phyloP scores from a whole-genome alignment of 2,888 invertebrate genomes.

The Eupithecia centaureata region DNA sequence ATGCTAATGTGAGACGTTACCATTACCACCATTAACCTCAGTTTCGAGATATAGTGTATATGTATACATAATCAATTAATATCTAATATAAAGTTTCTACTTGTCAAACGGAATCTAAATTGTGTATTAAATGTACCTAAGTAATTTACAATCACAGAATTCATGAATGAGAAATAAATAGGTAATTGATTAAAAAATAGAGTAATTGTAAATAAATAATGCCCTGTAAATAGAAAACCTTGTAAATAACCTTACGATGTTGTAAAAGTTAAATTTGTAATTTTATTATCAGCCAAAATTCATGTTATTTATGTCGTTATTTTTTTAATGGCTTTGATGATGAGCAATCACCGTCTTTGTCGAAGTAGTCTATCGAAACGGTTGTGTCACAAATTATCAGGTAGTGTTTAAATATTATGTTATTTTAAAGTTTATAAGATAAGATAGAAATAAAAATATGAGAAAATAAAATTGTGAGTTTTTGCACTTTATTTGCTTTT shows the following conservation, averaged over 20 bases:
- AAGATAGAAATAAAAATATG: slow-evolving; percentile 67
- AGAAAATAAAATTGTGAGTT: slow-evolving; percentile 46
- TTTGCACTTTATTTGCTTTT: slow-evolving; percentile 43
- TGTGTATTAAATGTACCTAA: slow-evolving; percentile 41
- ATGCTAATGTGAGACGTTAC: neutral
- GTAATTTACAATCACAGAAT: slow-evolving; percentile 22
- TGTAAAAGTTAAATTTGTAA: slow-evolving; percentile 57
- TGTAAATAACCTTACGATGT: slow-evolving; percentile 55
- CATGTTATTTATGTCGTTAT: slow-evolving; percentile 53
- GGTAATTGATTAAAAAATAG: slow-evolving; percentile 30
- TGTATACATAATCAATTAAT: too few species aligned
- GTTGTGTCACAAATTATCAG: slow-evolving; percentile 81
- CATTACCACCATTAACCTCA: neutral
- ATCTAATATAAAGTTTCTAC: slow-evolving; percentile 38
- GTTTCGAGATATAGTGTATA: neutral
- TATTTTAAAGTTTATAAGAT: slow-evolving; percentile 75
- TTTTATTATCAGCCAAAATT: slow-evolving; percentile 64
- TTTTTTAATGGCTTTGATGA: slow-evolving; percentile 46
- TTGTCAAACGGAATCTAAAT: slow-evolving; percentile 57
- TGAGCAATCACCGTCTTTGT: slow-evolving; percentile 55
- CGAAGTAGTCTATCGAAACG: slow-evolving; percentile 73
- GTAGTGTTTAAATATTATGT: slow-evolving; percentile 72
- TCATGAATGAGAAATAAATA: slow-evolving; percentile 21
- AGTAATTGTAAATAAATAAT: slow-evolving; percentile 55
- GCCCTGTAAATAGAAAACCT: slow-evolving; percentile 56